Evolutionary conservation across 2,113 vertebrate species (phyloP), one percentile per base, ranked within the genome.

Genomic region (Myrmecobius fasciatus): DNA sequence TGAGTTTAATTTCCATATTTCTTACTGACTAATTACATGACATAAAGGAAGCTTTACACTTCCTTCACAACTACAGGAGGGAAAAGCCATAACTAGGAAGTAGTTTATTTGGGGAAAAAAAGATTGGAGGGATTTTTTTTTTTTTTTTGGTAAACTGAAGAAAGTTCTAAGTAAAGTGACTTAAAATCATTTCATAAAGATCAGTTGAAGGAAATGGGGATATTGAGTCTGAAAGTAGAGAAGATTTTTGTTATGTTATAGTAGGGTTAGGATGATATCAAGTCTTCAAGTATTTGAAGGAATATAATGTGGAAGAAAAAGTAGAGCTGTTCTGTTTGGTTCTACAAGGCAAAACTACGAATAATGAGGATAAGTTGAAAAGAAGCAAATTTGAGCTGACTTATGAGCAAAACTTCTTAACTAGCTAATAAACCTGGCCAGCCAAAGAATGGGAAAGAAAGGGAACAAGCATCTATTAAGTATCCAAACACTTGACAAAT

Each of bases 1-100:
- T 54, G 31, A 12, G 11, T 52, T 94, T 83, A 49, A 54, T 51
- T 92, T 96, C 52, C n/a, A 67, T 25, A 88, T 93, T 92, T 88
- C 51, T 92, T 28, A 46, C 43, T 91, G 93, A 67, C 56, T 56
- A 60, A 92, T 60, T 48, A 25, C 8, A 22, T 51, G 22, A 92
- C 47, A 46, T n/a, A 94, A 3, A 20, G 25, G 51, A 93, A 83
- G 20, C 6, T 6, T 83, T 83, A 83, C n/a, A 22, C 20, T 24
- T 43, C 20, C n/a, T 83, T 83, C n/a, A 83, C 17, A 83, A 22
- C 6, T 43, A 83, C n/a, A 43, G 24, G n/a, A 43, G 8, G n/a
- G 67, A 43, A 20, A 17, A n/a, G 36, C 0, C 67, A 75, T 22
- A 22, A n/a, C 67, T 83, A 22, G 67, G 36, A n/a, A n/a, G 67